Evolutionary conservation across 1,140 invertebrate genomes (phyloP), one percentile per base, ranked within the genome.

Genomic region (Samia ricini): DNA sequence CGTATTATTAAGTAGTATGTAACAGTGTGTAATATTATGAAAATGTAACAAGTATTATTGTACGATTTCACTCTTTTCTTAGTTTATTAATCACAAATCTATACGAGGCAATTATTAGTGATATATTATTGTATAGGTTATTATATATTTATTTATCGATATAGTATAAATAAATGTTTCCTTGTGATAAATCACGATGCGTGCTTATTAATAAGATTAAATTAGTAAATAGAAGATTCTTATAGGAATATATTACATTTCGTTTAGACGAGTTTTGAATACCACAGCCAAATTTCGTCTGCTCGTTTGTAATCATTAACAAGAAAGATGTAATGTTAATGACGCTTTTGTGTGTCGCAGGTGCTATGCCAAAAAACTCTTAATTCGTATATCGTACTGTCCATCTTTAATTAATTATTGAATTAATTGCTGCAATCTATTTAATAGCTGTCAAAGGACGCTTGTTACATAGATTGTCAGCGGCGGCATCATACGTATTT

Each of bases 41-140:
- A 70, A 79, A 80, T 86, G 80, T 89, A 87, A 83, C 78, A 85
- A 85, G 74, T 83, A 83, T 78, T 79, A 82, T 89, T 89, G 86
- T 89, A 87, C 84, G 79, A 76, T 81, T 85, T 89, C 84, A 88
- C 79, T 87, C 83, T 85, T 81, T 70, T 72, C 68, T 78, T 85
- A 81, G 74, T 63, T 54, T 78, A 77, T 66, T 76, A 66, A 87
- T 86, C 82, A 89, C 84, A 85, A 82, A 79, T 76, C 64, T 77
- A 71, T 75, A 77, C 75, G 70, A 86, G 76, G 77, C 71, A 82
- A 75, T 77, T 72, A 76, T 81, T 65, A 20, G 10, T 36, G 10
- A 36, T 36, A 36, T 7, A 36, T 36, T 5, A 36, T 7, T 26
- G 8, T 26, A n/a, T 36, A 36, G 5, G 68, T 76, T 69, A 73